phyloP scores from a whole-genome alignment of 2,888 invertebrate species.

The Andrena praecox region DNA sequence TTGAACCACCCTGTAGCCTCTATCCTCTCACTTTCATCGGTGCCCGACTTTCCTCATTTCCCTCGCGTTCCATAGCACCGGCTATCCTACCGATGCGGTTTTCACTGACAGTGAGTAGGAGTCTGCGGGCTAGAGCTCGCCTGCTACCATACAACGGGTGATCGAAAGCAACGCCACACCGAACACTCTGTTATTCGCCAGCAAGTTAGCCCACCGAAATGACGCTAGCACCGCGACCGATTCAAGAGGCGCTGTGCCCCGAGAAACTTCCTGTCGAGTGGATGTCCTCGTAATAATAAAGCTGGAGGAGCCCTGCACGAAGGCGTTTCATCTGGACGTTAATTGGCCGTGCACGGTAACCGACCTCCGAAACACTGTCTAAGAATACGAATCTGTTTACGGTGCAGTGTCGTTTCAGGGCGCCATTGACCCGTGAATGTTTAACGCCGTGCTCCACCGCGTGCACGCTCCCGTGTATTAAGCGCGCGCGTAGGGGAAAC shows the following conservation, averaged over 20 bases:
- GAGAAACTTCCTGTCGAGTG: slow-evolving; percentile 40
- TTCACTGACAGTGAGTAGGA: slow-evolving; percentile 72
- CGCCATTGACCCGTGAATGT: slow-evolving; percentile 72
- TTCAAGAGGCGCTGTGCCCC: slow-evolving; percentile 1
- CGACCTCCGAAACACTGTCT: slow-evolving; percentile 68
- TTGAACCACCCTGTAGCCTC: slow-evolving; percentile 68
- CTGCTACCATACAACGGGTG: slow-evolving; percentile 49
- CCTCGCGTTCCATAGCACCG: slow-evolving; percentile 68
- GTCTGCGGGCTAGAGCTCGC: slow-evolving; percentile 49
- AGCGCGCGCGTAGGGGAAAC: slow-evolving; percentile 30
- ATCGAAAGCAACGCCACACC: slow-evolving; percentile 5
- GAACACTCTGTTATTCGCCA: too few relatives aligned
- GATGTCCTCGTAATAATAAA: slow-evolving; percentile 37
- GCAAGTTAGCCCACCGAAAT: background rate
- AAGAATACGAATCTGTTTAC: slow-evolving; percentile 72
- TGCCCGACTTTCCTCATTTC: slow-evolving; percentile 79
- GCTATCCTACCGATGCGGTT: slow-evolving; percentile 69
- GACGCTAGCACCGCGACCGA: background rate
- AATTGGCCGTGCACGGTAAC: slow-evolving; percentile 62
- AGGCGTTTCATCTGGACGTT: slow-evolving; percentile 63
- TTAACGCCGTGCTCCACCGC: slow-evolving; percentile 42
- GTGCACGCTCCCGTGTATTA: background rate
- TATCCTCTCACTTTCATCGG: slow-evolving; percentile 78
- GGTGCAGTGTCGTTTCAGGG: slow-evolving; percentile 58
- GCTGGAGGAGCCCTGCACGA: slow-evolving; percentile 25